A percentile compares a stretch with the other conserved stretches of the same genome.
These are phyloP conservation scores for Hormaphis cornu DNA, from an alignment of 1,140 invertebrate species.

Conservation along the genomic window DNA sequence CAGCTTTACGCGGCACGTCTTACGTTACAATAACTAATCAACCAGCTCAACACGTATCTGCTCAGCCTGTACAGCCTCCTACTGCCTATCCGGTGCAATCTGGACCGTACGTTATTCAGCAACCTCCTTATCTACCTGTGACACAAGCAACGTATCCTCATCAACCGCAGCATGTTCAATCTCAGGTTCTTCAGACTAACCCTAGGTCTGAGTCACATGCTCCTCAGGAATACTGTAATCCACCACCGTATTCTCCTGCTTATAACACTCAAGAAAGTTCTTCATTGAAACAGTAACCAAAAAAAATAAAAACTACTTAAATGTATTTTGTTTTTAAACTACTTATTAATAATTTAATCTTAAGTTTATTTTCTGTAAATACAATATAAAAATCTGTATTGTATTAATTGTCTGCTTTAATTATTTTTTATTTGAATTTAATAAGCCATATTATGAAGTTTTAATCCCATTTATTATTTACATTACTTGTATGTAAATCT, in stretches of 20 bases:
- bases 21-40: not conserved
- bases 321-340: not conserved
- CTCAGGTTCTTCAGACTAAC: not conserved
- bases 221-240: conserved; percentile 1
- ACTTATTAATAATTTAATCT: not conserved
- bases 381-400: not conserved
- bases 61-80: not conserved
- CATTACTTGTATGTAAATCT: too few species aligned
- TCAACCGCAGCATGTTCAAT: not conserved
- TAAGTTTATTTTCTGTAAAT: not conserved
- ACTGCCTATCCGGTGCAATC: not conserved
- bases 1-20: not conserved
- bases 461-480: too few species aligned
- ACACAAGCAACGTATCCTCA: not conserved
- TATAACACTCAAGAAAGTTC: not conserved
- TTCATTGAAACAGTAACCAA: not conserved
- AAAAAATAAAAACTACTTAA: not conserved
- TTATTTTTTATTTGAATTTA: too few species aligned
- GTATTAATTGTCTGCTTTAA: too few species aligned
- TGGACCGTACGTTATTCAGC: conserved; percentile 7
- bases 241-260: not conserved
- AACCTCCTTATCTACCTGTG: not conserved
- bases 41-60: too few species aligned
- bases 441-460: too few species aligned
- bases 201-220: not conserved